phyloP scores from a whole-genome alignment of 2,888 invertebrate genomes.

The Esperia sulphurella region DNA sequence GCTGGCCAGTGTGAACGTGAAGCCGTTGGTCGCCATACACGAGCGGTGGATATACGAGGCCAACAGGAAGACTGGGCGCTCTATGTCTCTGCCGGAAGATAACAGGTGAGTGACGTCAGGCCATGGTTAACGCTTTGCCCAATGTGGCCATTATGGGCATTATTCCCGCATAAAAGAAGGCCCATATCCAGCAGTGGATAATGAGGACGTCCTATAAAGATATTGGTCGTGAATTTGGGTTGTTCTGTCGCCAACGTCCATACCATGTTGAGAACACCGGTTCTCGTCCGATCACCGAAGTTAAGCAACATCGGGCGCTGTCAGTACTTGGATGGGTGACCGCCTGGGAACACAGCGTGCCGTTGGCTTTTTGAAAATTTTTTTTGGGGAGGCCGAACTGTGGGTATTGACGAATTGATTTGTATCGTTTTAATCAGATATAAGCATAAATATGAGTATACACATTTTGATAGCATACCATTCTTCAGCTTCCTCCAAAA shows the following conservation, averaged over 20 bases:
- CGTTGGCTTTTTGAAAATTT: neutral
- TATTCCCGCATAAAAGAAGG: no score
- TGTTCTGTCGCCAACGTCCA: constrained; percentile 42
- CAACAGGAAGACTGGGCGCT: constrained; percentile 54
- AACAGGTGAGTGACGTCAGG: constrained; percentile 40
- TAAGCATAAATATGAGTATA: no score
- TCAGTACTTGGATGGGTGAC: constrained; percentile 56
- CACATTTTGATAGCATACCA: no score
- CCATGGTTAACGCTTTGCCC: neutral
- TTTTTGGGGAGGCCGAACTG: no score
- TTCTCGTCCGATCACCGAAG: constrained; percentile 72
- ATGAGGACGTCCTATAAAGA: neutral
- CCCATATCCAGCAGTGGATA: no score
- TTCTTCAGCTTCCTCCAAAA: no score
- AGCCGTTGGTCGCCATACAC: constrained; percentile 70
- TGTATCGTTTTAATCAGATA: no score
- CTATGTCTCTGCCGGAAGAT: constrained; percentile 63
- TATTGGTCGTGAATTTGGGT: neutral
- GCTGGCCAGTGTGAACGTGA: constrained; percentile 57
- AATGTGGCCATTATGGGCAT: neutral
- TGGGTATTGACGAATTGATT: no score
- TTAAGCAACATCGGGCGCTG: constrained; percentile 55
- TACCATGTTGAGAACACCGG: constrained; percentile 63
- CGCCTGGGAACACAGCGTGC: constrained; percentile 45
- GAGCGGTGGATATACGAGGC: constrained; percentile 73